Conservation (phyloP, 2,797 vertebrate genomes). For the Hylomyscus alleni region DNA sequence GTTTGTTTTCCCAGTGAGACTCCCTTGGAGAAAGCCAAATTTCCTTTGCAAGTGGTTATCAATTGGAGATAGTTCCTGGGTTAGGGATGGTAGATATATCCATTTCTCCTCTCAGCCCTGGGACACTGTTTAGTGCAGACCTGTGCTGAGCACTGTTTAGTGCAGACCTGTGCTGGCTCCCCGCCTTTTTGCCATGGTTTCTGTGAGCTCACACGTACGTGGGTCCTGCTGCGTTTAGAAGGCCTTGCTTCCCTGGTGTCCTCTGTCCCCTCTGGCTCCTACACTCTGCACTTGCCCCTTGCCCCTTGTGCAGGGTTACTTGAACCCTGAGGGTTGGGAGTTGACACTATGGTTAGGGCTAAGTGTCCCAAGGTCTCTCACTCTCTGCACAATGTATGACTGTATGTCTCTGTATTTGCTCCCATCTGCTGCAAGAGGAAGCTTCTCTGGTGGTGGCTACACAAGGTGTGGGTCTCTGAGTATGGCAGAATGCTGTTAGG, state of each 20-base stretch:
- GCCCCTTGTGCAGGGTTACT: neutral
- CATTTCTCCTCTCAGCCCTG: neutral
- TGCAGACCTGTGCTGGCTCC: neutral
- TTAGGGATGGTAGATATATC: too few species aligned
- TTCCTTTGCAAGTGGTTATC: neutral
- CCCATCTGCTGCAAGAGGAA: neutral
- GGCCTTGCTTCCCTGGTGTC: too few species aligned
- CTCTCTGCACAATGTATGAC: neutral
- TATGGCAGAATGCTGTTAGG: neutral
- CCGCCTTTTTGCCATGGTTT: neutral
- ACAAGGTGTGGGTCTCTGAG: neutral
- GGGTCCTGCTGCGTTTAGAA: neutral
- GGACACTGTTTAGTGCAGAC: too few species aligned
- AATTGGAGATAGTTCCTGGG: neutral
- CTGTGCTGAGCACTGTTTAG: too few species aligned
- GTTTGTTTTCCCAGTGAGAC: neutral
- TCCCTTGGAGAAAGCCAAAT: neutral
- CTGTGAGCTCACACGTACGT: neutral
- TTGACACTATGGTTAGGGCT: too few species aligned
- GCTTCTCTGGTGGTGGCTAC: neutral
- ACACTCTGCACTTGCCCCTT: too few species aligned
- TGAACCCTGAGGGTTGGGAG: neutral
- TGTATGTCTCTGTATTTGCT: neutral
- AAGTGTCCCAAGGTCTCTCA: neutral
- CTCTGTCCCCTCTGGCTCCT: neutral